Percentiles rank a stretch among this genome's conserved stretches.
Evolutionary conservation across 2,113 vertebrate species (phyloP).

Genomic region (Pedetes capensis): DNA sequence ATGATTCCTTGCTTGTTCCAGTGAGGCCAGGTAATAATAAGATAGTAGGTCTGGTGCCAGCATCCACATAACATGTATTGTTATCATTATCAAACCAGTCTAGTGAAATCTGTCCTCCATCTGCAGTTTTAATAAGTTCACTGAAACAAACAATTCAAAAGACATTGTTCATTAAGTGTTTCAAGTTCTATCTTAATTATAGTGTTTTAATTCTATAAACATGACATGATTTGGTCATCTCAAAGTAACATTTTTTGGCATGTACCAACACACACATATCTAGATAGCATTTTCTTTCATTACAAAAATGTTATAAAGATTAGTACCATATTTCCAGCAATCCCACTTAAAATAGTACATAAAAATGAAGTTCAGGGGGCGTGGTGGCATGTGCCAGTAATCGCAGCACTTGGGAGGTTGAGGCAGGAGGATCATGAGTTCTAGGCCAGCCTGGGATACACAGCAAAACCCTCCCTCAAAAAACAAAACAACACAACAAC

Average conservation of each 20-base stretch:
- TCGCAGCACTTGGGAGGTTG: too few relatives aligned
- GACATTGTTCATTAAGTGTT: constrained; percentile 36
- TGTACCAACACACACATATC: not conserved
- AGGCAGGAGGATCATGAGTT: too few relatives aligned
- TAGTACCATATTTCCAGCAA: constrained; percentile 17
- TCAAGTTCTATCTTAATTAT: not conserved
- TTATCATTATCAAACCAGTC: constrained; percentile 97
- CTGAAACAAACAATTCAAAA: constrained; percentile 86
- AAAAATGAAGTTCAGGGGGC: constrained; percentile 18
- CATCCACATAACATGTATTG: constrained; percentile 87
- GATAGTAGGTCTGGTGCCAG: constrained; percentile 91
- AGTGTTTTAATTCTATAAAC: constrained; percentile 34
- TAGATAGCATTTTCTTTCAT: not conserved
- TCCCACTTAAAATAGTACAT: not conserved
- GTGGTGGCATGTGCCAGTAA: too few relatives aligned
- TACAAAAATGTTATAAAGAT: not conserved
- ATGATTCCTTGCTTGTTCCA: constrained; percentile 97
- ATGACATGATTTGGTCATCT: constrained; percentile 4
- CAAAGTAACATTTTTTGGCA: not conserved
- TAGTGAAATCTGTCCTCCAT: constrained; percentile 99
- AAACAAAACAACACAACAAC: too few relatives aligned
- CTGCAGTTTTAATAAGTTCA: constrained; percentile 95
- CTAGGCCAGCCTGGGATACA: too few relatives aligned
- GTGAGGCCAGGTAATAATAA: constrained; percentile 96
- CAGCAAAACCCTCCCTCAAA: too few relatives aligned